phyloP scores from a whole-genome alignment of 2,888 invertebrate species.

The Carterocephalus palaemon region DNA sequence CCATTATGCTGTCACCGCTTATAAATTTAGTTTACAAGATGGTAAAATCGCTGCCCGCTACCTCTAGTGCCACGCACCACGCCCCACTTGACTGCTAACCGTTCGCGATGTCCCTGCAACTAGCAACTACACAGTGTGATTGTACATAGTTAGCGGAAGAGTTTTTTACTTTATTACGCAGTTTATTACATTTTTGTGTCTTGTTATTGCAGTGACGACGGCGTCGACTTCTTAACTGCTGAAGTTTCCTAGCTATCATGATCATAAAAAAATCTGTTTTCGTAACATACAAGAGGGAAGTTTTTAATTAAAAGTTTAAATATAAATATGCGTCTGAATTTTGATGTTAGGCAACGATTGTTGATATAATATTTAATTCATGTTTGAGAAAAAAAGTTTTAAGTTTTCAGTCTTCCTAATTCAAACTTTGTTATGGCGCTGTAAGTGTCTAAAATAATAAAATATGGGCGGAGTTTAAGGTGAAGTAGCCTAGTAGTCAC shows the following conservation, averaged over 20 bases:
- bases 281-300: not conserved
- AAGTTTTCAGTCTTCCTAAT: too few species aligned
- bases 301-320: slow-evolving; percentile 2
- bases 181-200: slow-evolving; percentile 54
- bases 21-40: not conserved
- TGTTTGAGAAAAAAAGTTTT: too few species aligned
- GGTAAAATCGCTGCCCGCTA: not conserved
- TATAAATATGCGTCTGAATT: too few species aligned
- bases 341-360: too few species aligned
- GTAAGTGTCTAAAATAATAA: too few species aligned
- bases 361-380: too few species aligned
- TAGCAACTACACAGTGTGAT: slow-evolving; percentile 57
- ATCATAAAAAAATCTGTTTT: slow-evolving; percentile 12
- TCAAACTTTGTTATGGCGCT: too few species aligned
- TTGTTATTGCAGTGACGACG: slow-evolving; percentile 36
- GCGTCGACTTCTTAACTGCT: slow-evolving; percentile 2
- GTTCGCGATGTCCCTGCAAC: slow-evolving; percentile 69
- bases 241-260: slow-evolving; percentile 4
- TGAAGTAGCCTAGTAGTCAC: too few species aligned
- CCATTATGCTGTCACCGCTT: too few species aligned
- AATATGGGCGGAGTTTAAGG: too few species aligned
- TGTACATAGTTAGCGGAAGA: slow-evolving; percentile 47
- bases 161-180: slow-evolving; percentile 63
- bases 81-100: slow-evolving; percentile 55
- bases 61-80: slow-evolving; percentile 29